Evolutionary conservation across 2,888 invertebrate species (phyloP).

Genomic region (Phengaris arion): DNA sequence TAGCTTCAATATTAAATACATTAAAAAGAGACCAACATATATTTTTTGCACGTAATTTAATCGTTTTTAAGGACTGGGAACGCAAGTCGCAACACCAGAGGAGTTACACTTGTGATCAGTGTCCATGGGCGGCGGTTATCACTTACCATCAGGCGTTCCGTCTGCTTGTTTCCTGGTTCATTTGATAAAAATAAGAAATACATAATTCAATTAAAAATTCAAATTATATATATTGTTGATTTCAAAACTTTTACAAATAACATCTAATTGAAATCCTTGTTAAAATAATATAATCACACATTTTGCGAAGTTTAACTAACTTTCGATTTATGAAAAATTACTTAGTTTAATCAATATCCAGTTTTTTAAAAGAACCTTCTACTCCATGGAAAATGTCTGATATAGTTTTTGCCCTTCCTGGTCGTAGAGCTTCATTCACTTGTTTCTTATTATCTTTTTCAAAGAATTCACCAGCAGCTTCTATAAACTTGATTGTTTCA

Average conservation of each 20-base stretch:
- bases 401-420: constrained; percentile 80
- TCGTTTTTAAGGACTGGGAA: no score
- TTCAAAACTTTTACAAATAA: background rate
- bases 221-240: background rate
- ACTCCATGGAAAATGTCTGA: constrained; percentile 81
- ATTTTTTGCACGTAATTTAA: no score
- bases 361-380: constrained; percentile 86
- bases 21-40: no score
- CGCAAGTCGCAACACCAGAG: no score
- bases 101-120: no score
- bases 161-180: no score
- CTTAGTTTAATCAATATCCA: constrained; percentile 81
- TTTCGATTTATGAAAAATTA: background rate
- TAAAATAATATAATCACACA: no score
- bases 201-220: background rate
- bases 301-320: background rate
- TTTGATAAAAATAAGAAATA: background rate
- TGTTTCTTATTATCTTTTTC: constrained; percentile 75
- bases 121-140: no score
- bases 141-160: no score
- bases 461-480: constrained; percentile 60
- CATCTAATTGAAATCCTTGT: background rate
- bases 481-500: constrained; percentile 49
- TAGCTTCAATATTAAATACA: no score
- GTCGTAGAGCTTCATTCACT: constrained; percentile 81